Conservation (phyloP, 2,113 vertebrate genomes). For the Thamnophis sirtalis region DNA sequence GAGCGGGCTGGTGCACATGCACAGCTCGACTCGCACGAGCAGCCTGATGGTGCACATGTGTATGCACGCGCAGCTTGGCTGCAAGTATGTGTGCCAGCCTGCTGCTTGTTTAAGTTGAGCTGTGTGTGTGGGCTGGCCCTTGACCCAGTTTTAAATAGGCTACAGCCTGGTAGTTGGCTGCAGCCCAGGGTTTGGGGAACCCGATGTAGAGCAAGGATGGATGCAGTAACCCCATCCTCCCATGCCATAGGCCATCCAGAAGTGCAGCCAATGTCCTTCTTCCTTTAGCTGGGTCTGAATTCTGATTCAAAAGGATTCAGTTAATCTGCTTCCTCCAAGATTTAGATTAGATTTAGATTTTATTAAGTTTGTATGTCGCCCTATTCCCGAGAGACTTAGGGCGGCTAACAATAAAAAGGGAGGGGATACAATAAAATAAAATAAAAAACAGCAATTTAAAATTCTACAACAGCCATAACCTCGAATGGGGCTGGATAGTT, state of each 20-base stretch:
- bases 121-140: accelerated
- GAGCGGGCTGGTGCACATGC: not conserved
- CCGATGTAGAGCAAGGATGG: not conserved
- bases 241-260: not conserved
- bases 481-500: too few species aligned
- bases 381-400: too few species aligned
- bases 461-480: too few species aligned
- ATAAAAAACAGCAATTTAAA: too few species aligned
- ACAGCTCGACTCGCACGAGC: not conserved
- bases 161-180: not conserved
- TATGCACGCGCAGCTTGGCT: not conserved
- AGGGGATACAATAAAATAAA: too few species aligned
- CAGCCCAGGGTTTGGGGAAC: not conserved
- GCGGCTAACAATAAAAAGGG: too few species aligned
- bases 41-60: too few species aligned
- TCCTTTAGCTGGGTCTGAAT: not conserved
- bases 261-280: not conserved
- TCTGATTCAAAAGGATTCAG: not conserved
- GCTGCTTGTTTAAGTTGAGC: not conserved
- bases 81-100: not conserved
- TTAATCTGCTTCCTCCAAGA: not conserved
- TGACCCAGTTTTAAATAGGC: not conserved
- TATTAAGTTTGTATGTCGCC: too few species aligned
- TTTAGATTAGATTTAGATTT: too few species aligned
- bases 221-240: not conserved